Base-by-base conservation (phyloP, 1,140 invertebrate species). In the Carcinoscorpius rotundicauda region DNA sequence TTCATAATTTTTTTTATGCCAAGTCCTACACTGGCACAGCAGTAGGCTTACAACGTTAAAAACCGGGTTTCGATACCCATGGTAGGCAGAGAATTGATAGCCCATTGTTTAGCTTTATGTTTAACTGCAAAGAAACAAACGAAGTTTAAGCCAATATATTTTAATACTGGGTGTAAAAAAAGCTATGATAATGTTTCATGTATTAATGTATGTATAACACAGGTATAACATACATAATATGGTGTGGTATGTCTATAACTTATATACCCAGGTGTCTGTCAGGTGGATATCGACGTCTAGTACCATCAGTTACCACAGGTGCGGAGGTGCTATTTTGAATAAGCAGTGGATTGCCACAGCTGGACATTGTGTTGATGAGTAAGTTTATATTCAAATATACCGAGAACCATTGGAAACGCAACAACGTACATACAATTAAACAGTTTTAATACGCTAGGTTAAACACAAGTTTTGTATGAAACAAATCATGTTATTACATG, bases 351-450 rank as follows among this genome's bases (percentile, higher is more conserved):
- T 97, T 61, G 90, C 93, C 2, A 97, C 91, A 3, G 94, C 94
- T n/a, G 91, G 90, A 51, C 92, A 98, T 75, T 98, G 94, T 75
- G 93, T 97, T 65, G 89, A 93, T 78, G 89, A 90, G 91, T 95
- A 80, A 85, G 84, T 80, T 58, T 11, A 29, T 29, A 29, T 29
- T 29, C n/a, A n/a, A n/a, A n/a, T n/a, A n/a, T n/a, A n/a, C 29
- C 29, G 2, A 29, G 29, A 29, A 62, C 29, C 29, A 29, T 29
- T 29, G 29, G 29, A 29, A 29, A 29, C n/a, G n/a, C n/a, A n/a
- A n/a, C n/a, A n/a, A n/a, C 29, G 29, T 29, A 29, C 29, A 29
- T 29, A 29, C 29, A 29, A 2, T 29, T 29, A 29, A 29, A 29
- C 29, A 29, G 29, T 29, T 29, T 29, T 29, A 29, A 29, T 29